Evolutionary conservation across 2,888 invertebrate species (phyloP).

Genomic region (Drosophila rubida): DNA sequence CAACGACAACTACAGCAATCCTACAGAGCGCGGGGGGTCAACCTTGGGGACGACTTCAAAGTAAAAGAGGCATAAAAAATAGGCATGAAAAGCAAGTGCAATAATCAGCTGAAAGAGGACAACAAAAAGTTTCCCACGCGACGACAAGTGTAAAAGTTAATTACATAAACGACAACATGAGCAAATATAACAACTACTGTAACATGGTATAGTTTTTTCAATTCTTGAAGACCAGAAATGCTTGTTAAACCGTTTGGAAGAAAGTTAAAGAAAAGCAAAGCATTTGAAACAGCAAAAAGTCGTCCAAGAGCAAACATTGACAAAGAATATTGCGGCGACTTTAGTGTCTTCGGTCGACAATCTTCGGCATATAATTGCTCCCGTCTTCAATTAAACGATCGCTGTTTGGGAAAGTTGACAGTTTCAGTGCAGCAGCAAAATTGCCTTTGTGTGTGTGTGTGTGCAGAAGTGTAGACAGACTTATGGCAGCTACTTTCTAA

Average conservation of each 20-base stretch:
- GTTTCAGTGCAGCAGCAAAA: conserved; percentile 67
- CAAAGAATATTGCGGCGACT: conserved; percentile 54
- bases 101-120: conserved; percentile 27
- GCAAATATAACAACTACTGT: conserved; percentile 12
- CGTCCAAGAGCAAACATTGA: conserved; percentile 30
- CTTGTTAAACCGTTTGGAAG: conserved; percentile 33
- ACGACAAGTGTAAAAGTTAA: conserved; percentile 47
- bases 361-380: conserved; percentile 39
- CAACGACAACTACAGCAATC: conserved; percentile 2
- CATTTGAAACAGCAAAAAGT: conserved; percentile 15
- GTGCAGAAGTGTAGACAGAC: neutral
- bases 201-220: conserved; percentile 46
- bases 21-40: conserved; percentile 24
- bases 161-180: conserved; percentile 21
- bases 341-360: neutral
- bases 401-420: conserved; percentile 71
- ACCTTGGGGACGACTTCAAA: conserved; percentile 54
- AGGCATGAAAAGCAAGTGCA: conserved; percentile 48
- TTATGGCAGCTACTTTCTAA: conserved; percentile 67
- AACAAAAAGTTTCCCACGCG: conserved; percentile 58
- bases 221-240: conserved; percentile 40
- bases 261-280: conserved; percentile 60
- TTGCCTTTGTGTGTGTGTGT: conserved; percentile 42
- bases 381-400: conserved; percentile 50
- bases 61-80: conserved; percentile 11